Evolutionary conservation across 2,797 vertebrate species (phyloP).

Genomic region (Galagoides demidoff): DNA sequence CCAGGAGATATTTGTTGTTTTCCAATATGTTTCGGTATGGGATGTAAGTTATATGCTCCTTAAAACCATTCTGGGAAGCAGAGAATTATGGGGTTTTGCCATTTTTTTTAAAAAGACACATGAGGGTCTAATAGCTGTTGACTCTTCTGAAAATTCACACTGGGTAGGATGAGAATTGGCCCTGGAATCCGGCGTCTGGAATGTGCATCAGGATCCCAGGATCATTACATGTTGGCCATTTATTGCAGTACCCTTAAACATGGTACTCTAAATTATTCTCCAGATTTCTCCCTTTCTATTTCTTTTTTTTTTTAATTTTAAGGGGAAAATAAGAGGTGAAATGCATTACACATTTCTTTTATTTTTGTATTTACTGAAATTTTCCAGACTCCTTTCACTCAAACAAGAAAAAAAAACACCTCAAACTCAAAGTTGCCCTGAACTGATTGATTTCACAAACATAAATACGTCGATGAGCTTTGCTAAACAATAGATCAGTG

Average conservation of each 20-base stretch:
- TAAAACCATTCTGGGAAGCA: neutral
- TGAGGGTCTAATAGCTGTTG: neutral
- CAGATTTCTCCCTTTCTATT: neutral
- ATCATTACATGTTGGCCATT: neutral
- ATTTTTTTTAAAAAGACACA: neutral
- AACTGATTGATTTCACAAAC: conserved; percentile 83
- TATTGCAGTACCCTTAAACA: neutral
- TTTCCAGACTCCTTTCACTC: conserved; percentile 17
- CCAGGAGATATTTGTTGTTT: neutral
- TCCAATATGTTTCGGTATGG: neutral
- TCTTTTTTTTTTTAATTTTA: neutral
- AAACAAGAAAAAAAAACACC: neutral
- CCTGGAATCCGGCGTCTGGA: neutral
- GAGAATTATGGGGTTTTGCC: neutral
- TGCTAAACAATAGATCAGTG: conserved; percentile 83
- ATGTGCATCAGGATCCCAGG: neutral
- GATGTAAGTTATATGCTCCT: neutral
- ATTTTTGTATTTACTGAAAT: neutral
- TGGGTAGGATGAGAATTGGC: neutral
- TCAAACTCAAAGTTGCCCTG: neutral
- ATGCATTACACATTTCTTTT: neutral
- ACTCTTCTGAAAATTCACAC: neutral
- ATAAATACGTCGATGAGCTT: conserved; percentile 87
- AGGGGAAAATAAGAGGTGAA: neutral
- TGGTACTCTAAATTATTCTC: neutral